Base-by-base conservation (phyloP, 2,113 vertebrate species). In the Cynocephalus volans region DNA sequence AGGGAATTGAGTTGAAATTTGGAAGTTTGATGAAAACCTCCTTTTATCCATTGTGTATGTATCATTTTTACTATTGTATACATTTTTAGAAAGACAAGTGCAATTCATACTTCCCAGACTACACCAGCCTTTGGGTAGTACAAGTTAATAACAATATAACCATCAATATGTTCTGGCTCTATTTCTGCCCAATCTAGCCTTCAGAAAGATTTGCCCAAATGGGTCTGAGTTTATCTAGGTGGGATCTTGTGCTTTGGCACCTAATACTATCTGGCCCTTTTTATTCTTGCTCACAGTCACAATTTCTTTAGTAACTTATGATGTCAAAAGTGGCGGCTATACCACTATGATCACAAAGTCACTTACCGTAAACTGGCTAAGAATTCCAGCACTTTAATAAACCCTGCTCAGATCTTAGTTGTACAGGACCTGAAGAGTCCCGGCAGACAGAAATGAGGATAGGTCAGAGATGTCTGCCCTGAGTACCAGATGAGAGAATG, bases 21-120 rank as follows among this genome's bases (percentile, higher is more conserved):
- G 76, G 60, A 91, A 76, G 45, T 90, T 58, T 93, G 73, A 96
- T 87, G 93, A 95, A 95, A 95, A 70, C 21, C 56, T 97, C 45
- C 17, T 84, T 60, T 96, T 83, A 75, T 12, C 5, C 18, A 90
- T 60, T 79, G 6, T 90, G 2, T 70, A 87, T 65, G 73, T 94
- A 62, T 88, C 65, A 88, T 64, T 95, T 97, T 94, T 94, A 90
- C 73, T 96, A 86, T 70, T n/a, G 75, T 79, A 69, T 13, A 54
- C 62, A 36, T 45, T 86, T 94, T 83, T 83, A 90, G 81, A 90
- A 73, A 82, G 31, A 93, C 75, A 33, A 88, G 15, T 82, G 36
- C 15, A 83, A 75, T 18, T 97, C 56, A 26, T 65, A 85, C 82
- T 86, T 88, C 36, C 60, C 67, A 89, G 79, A 65, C 45, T 86